Percentiles rank a stretch among this genome's conserved stretches.
These are phyloP conservation scores for Scrobipalpa atriplicella DNA, from an alignment of 2,888 invertebrate species.

Conservation along the genomic window DNA sequence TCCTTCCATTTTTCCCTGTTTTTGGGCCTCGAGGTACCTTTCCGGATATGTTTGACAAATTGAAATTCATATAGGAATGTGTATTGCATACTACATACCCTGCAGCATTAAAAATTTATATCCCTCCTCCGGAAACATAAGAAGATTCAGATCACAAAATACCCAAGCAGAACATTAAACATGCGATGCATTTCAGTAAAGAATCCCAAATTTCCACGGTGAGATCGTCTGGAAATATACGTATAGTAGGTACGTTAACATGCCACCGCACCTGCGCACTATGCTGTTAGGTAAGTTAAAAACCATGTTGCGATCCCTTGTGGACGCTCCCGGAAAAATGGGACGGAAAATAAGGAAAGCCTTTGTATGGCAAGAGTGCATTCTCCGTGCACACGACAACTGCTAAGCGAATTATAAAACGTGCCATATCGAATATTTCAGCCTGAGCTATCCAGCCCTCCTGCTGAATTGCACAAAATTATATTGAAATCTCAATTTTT, in stretches of 20 bases:
- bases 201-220: neutral
- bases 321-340: constrained; percentile 57
- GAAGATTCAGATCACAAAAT: no score
- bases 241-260: constrained; percentile 55
- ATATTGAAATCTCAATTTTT: constrained; percentile 1
- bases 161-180: neutral
- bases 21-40: no score
- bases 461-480: neutral
- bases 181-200: neutral
- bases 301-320: constrained; percentile 71
- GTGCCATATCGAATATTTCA: constrained; percentile 7
- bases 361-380: constrained; percentile 58
- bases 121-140: no score
- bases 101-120: neutral
- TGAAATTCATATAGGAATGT: no score
- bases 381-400: constrained; percentile 35
- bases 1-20: no score
- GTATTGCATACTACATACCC: no score
- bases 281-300: constrained; percentile 69
- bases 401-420: constrained; percentile 11
- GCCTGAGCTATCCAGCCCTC: neutral
- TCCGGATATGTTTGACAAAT: no score
- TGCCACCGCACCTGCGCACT: constrained; percentile 57
- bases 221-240: neutral
- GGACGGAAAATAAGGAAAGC: constrained; percentile 61